Percentiles rank a stretch among this genome's conserved stretches.
phyloP scores from a whole-genome alignment of 2,888 invertebrate genomes.

The Falcaria lacertinaria region DNA sequence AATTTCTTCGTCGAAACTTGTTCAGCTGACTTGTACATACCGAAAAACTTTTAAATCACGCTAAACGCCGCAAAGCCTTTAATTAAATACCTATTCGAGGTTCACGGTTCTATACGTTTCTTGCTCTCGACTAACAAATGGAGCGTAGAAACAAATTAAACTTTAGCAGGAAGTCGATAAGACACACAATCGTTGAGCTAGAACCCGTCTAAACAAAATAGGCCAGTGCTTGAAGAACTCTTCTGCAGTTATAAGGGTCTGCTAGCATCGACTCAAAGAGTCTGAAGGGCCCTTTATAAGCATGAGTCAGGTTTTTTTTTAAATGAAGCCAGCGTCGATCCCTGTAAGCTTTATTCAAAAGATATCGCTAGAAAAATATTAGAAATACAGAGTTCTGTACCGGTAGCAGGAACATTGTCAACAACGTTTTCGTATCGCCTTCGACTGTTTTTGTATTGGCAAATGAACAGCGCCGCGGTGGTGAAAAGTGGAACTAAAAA shows the following conservation, averaged over 20 bases:
- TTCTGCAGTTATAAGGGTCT: constrained; percentile 29
- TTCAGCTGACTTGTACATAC: not conserved
- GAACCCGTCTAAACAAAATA: constrained; percentile 39
- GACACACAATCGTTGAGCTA: constrained; percentile 21
- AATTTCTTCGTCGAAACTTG: not conserved
- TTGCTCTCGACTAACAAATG: constrained; percentile 24
- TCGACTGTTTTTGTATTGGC: too few relatives aligned
- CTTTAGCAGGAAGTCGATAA: constrained; percentile 14
- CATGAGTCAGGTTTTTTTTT: constrained; percentile 45
- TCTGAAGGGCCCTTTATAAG: constrained; percentile 39
- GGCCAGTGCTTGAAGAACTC: constrained; percentile 38
- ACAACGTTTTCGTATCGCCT: too few relatives aligned
- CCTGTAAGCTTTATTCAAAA: too few relatives aligned
- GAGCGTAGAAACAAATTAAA: constrained; percentile 9
- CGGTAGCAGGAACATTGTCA: too few relatives aligned
- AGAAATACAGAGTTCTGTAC: too few relatives aligned
- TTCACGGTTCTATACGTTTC: constrained; percentile 13
- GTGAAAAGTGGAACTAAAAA: too few relatives aligned
- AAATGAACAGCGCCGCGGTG: too few relatives aligned
- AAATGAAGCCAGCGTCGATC: constrained; percentile 18
- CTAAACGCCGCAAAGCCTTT: constrained; percentile 9
- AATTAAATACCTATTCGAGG: constrained; percentile 20
- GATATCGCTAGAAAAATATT: too few relatives aligned
- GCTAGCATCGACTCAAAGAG: constrained; percentile 37
- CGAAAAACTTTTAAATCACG: not conserved